Evolutionary conservation across 2,797 vertebrate species (phyloP).

Genomic region (Remorina albescens): DNA sequence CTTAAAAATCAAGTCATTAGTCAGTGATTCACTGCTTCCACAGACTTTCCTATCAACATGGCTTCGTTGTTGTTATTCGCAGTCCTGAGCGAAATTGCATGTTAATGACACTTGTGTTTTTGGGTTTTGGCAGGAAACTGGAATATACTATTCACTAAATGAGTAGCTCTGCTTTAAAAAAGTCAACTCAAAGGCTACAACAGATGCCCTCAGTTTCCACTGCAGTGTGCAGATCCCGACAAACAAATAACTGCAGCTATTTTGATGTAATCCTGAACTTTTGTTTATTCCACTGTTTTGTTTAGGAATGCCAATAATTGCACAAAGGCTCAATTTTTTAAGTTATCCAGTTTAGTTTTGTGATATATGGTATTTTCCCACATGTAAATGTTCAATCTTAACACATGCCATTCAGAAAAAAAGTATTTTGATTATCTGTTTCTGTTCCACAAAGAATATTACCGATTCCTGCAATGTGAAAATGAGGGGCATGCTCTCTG

Average conservation of each 20-base stretch:
- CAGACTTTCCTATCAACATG: background rate
- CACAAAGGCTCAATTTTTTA: background rate
- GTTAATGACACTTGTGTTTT: slow-evolving; percentile 7
- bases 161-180: slow-evolving; percentile 23
- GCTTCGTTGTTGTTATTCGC: slow-evolving; percentile 9
- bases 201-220: slow-evolving; percentile 25
- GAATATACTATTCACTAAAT: slow-evolving; percentile 18
- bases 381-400: background rate
- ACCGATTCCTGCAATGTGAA: background rate
- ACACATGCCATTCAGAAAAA: background rate
- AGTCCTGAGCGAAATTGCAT: background rate
- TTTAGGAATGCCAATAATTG: background rate
- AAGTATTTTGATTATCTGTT: background rate
- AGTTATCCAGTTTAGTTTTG: background rate
- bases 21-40: background rate
- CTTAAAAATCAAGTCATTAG: background rate
- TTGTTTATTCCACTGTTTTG: background rate
- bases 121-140: slow-evolving; percentile 20
- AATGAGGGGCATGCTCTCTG: background rate
- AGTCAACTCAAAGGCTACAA: slow-evolving; percentile 18
- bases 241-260: background rate
- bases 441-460: slow-evolving; percentile 4
- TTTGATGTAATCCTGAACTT: slow-evolving; percentile 9
- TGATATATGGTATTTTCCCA: background rate
- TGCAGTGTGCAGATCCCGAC: slow-evolving; percentile 1